Percentiles rank a stretch among this genome's conserved stretches.
Evolutionary conservation across 2,888 invertebrate species (phyloP).

Genomic region (Mesoligia furuncula): DNA sequence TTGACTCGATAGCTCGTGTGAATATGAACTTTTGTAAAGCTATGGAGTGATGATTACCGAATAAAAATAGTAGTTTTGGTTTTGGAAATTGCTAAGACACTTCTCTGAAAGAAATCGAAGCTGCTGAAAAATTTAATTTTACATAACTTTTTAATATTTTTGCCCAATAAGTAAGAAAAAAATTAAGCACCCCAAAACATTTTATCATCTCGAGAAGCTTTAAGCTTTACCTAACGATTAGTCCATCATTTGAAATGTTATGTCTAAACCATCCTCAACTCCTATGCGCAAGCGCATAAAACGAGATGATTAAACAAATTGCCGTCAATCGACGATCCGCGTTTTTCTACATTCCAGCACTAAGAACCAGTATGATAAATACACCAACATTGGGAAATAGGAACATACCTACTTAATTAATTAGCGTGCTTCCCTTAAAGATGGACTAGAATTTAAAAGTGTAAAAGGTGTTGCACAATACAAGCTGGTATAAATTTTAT

Average conservation of each 20-base stretch:
- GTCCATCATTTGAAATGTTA: not conserved
- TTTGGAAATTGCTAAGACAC: not conserved
- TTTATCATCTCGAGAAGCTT: not conserved
- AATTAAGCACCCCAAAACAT: not conserved
- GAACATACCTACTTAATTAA: conserved; percentile 35
- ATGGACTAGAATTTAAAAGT: conserved; percentile 36
- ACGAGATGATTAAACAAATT: conserved; percentile 73
- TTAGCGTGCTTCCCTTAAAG: conserved; percentile 33
- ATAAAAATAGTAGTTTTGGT: too few relatives aligned
- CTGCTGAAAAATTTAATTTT: too few relatives aligned
- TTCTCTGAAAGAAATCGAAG: too few relatives aligned
- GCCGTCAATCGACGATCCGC: conserved; percentile 66
- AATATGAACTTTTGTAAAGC: conserved; percentile 7
- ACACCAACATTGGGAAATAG: conserved; percentile 46
- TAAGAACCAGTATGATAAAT: conserved; percentile 44
- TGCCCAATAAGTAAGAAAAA: too few relatives aligned
- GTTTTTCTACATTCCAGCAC: conserved; percentile 69
- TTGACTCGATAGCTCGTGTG: not conserved
- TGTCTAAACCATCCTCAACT: not conserved
- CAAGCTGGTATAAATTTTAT: not conserved
- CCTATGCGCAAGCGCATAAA: conserved; percentile 53
- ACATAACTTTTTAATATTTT: too few relatives aligned
- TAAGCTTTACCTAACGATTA: not conserved
- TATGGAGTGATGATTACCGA: too few relatives aligned
- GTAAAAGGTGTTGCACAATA: not conserved